Percentiles rank a stretch among this genome's conserved stretches.
Conservation (phyloP, 2,797 vertebrate genomes). For the Brachymystax lenok region DNA sequence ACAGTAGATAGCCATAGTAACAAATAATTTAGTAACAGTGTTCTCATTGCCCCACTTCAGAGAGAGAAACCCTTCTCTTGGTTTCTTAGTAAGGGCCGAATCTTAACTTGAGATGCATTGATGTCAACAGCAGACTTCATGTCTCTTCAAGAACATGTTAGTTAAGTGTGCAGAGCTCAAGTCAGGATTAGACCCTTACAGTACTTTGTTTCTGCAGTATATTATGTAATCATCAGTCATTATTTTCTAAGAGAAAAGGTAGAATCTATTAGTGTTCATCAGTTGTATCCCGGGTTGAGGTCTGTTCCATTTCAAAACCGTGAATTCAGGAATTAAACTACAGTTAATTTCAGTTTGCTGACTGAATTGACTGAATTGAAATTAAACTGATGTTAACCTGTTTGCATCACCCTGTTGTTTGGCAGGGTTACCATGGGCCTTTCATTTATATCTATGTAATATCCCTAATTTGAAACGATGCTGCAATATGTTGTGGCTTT, state of each 20-base stretch:
- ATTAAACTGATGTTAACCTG: conserved; percentile 62
- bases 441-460: conserved; percentile 45
- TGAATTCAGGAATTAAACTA: neutral
- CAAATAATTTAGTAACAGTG: conserved; percentile 45
- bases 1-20: conserved; percentile 38
- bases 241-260: neutral
- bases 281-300: conserved; percentile 8
- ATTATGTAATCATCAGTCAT: neutral
- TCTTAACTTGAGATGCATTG: neutral
- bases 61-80: neutral
- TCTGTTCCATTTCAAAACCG: conserved; percentile 51
- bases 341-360: neutral
- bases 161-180: neutral
- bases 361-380: conserved; percentile 20
- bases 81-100: neutral
- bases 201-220: neutral
- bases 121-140: too few species aligned
- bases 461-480: conserved; percentile 76
- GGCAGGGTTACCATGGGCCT: conserved; percentile 34
- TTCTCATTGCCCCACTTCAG: conserved; percentile 54
- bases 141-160: too few species aligned
- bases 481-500: conserved; percentile 82
- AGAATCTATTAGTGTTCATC: neutral
- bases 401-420: conserved; percentile 34
- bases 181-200: neutral